Conservation (phyloP, 2,797 vertebrate genomes). For the Poeciliopsis gracilis region DNA sequence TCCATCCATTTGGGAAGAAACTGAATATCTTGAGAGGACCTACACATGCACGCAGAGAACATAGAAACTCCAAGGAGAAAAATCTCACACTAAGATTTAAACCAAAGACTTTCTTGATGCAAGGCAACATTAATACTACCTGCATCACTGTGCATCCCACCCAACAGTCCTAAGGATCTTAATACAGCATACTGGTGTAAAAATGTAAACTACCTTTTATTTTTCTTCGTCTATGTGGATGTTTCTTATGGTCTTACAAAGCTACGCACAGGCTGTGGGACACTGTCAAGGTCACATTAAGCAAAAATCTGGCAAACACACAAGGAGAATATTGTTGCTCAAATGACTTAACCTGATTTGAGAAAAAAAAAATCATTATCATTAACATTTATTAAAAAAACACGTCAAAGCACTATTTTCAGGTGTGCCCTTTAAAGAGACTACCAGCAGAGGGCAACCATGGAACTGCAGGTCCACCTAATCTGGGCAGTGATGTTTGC, state of each 20-base stretch:
- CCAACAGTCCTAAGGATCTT: not conserved
- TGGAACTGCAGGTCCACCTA: slow-evolving; percentile 43
- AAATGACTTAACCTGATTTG: not conserved
- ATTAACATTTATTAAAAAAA: not conserved
- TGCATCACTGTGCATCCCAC: not conserved
- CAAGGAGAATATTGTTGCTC: not conserved
- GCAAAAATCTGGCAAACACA: not conserved
- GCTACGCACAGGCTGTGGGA: not conserved
- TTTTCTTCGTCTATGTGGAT: not conserved
- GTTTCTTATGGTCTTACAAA: not conserved
- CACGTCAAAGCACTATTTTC: not conserved
- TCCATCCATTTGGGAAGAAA: not conserved
- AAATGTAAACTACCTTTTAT: not conserved
- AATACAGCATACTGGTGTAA: not conserved
- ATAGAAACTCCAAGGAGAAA: not conserved
- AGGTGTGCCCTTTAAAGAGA: not conserved
- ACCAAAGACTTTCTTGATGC: not conserved
- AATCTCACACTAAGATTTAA: not conserved
- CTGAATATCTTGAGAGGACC: not conserved
- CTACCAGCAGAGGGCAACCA: slow-evolving; percentile 68
- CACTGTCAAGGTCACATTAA: not conserved
- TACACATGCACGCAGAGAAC: not conserved
- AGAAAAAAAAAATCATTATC: not conserved
- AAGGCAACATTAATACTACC: not conserved
- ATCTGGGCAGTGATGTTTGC: slow-evolving; percentile 67